A percentile compares a stretch with the other conserved stretches of the same genome.
Conservation (phyloP, 1,140 invertebrate species). For the Bombus confusus region DNA sequence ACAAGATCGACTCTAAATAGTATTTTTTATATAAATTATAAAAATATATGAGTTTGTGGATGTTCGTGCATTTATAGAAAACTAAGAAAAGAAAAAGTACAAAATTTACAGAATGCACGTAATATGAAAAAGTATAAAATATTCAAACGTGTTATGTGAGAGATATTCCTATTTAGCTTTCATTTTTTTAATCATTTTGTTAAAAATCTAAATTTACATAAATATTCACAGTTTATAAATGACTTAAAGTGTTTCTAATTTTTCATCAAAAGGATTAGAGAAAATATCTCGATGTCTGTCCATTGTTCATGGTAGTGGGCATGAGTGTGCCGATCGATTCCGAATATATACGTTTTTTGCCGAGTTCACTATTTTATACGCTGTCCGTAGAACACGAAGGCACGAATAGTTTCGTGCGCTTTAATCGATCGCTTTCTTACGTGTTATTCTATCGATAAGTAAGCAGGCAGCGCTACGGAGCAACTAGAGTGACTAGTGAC, state of each 20-base stretch:
- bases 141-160: neutral
- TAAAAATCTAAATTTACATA: neutral
- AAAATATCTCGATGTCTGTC: neutral
- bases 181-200: neutral
- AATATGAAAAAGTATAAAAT: neutral
- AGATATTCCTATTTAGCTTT: too few species aligned
- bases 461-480: neutral
- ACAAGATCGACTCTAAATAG: neutral
- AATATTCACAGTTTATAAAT: neutral
- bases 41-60: too few species aligned
- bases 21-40: neutral
- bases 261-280: neutral
- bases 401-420: constrained; percentile 26
- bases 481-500: neutral
- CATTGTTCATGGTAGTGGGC: constrained; percentile 1
- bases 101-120: neutral
- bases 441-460: neutral
- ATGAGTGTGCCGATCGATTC: constrained; percentile 33
- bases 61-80: too few species aligned
- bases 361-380: constrained; percentile 19
- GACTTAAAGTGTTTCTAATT: neutral
- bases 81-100: neutral
- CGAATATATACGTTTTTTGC: constrained; percentile 28
- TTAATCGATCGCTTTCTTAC: constrained; percentile 27
- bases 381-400: neutral